Evolutionary conservation across 2,888 invertebrate species (phyloP).

Genomic region (Agonopterix alstromeriana): DNA sequence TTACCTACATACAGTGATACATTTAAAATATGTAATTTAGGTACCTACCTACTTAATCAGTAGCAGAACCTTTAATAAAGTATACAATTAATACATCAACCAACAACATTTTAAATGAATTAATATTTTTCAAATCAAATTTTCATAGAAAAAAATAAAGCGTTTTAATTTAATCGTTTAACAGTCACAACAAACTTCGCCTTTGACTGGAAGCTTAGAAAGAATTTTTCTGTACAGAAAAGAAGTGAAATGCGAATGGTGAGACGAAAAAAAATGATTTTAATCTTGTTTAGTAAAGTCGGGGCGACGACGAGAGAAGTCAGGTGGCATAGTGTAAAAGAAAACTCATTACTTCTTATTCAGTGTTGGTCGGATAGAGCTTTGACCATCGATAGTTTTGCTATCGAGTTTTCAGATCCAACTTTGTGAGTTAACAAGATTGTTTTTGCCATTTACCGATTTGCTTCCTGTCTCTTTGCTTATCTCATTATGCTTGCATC

Average conservation of each 20-base stretch:
- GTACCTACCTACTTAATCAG: too few relatives aligned
- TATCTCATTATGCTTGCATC: too few relatives aligned
- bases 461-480: background rate
- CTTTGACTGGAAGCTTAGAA: conserved; percentile 16
- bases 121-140: too few relatives aligned
- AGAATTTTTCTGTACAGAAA: conserved; percentile 17
- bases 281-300: conserved; percentile 66
- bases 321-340: conserved; percentile 64
- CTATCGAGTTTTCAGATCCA: conserved; percentile 26
- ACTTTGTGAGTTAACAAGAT: too few relatives aligned
- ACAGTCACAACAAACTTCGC: conserved; percentile 21
- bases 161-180: background rate
- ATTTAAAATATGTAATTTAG: too few relatives aligned
- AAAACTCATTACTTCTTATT: conserved; percentile 74
- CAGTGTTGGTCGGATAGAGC: conserved; percentile 41
- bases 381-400: conserved; percentile 23
- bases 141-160: background rate
- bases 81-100: too few relatives aligned
- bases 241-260: conserved; percentile 27
- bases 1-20: too few relatives aligned
- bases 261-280: conserved; percentile 51
- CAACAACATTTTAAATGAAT: too few relatives aligned
- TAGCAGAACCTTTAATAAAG: too few relatives aligned
- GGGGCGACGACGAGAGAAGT: conserved; percentile 52
- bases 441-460: too few relatives aligned